A percentile compares a stretch with the other conserved stretches of the same genome.
These are phyloP conservation scores for Orchesellides sinensis DNA, from an alignment of 2,888 invertebrate genomes.

Conservation along the genomic window DNA sequence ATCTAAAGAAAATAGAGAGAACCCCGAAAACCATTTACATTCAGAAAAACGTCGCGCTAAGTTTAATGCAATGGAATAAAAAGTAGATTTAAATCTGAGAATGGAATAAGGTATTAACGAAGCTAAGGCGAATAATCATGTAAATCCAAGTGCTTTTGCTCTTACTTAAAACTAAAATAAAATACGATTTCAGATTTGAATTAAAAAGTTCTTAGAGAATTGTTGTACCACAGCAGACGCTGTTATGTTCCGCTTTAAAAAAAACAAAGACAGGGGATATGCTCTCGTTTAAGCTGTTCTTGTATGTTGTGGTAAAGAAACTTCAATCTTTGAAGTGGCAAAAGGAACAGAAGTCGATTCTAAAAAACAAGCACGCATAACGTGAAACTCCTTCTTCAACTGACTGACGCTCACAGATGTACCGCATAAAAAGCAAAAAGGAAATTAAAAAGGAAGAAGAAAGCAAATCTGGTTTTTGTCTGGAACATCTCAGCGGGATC, in stretches of 20 bases:
- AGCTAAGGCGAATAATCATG: slow-evolving; percentile 1
- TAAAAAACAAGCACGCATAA: slow-evolving; percentile 18
- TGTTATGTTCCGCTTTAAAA: not conserved
- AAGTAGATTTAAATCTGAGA: slow-evolving; percentile 15
- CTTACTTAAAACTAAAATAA: not conserved
- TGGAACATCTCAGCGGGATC: slow-evolving; percentile 67
- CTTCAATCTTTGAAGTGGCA: too few species aligned
- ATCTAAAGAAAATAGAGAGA: not conserved
- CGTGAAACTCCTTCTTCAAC: slow-evolving; percentile 7
- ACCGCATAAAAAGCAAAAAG: slow-evolving; percentile 30
- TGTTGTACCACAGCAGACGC: not conserved
- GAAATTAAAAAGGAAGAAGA: slow-evolving; percentile 37
- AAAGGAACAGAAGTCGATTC: slow-evolving; percentile 13
- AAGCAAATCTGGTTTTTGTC: slow-evolving; percentile 53
- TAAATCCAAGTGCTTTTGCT: not conserved
- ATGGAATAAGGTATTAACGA: slow-evolving; percentile 10
- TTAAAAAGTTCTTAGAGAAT: slow-evolving; percentile 1
- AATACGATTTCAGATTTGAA: slow-evolving; percentile 19
- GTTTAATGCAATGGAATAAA: slow-evolving; percentile 23
- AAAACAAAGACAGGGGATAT: not conserved
- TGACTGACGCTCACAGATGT: slow-evolving; percentile 34
- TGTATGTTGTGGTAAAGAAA: not conserved
- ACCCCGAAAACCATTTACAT: not conserved
- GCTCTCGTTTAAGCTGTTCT: not conserved
- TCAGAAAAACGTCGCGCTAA: not conserved